These are phyloP conservation scores for Papilio polyxenes DNA, from an alignment of 1,140 invertebrate genomes.

Conservation along the genomic window DNA sequence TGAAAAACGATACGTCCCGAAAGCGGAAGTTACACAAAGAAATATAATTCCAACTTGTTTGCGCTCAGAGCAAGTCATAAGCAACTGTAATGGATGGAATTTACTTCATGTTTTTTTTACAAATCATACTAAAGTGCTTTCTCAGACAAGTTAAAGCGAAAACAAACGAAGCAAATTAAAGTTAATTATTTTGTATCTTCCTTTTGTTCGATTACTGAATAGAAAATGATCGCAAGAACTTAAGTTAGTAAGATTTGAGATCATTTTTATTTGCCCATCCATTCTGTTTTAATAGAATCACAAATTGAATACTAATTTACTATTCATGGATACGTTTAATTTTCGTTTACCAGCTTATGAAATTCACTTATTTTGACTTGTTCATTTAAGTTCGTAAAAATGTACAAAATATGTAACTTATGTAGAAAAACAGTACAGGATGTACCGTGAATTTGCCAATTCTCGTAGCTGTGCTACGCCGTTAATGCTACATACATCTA, in stretches of 20 bases:
- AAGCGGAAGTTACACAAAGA: conserved; percentile 17
- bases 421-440: neutral
- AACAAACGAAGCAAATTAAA: neutral
- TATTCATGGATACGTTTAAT: too few relatives aligned
- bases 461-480: neutral
- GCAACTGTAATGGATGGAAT: conserved; percentile 17
- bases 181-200: neutral
- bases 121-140: conserved; percentile 15
- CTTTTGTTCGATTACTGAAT: neutral
- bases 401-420: too few relatives aligned
- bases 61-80: neutral
- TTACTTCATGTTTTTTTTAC: neutral
- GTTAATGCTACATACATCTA: neutral
- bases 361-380: too few relatives aligned
- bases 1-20: neutral
- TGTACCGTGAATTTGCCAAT: neutral
- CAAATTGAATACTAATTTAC: neutral
- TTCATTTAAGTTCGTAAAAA: too few relatives aligned
- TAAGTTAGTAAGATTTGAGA: neutral
- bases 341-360: too few relatives aligned
- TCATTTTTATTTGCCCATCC: neutral
- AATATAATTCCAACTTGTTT: conserved; percentile 15
- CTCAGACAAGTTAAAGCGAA: neutral
- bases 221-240: neutral
- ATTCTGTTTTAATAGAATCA: neutral